Evolutionary conservation across 2,888 invertebrate genomes (phyloP).

Genomic region (Subacronicta megacephala): DNA sequence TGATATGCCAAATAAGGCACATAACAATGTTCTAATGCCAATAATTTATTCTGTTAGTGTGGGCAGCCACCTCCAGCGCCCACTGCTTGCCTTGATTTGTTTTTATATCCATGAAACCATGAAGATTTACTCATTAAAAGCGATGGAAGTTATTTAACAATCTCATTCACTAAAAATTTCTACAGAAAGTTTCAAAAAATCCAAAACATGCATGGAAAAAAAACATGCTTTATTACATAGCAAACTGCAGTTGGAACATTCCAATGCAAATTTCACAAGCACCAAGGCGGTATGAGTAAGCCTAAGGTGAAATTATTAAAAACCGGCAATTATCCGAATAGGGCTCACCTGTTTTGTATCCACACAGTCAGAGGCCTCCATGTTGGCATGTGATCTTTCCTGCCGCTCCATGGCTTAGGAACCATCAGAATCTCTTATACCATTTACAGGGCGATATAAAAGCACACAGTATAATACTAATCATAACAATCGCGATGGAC

Average conservation of each 20-base stretch:
- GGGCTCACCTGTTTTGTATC: conserved; percentile 91
- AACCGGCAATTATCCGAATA: conserved; percentile 81
- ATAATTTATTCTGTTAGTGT: conserved; percentile 87
- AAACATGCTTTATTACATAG: conserved; percentile 36
- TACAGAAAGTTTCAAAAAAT: conserved; percentile 10
- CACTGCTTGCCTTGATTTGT: conserved; percentile 84
- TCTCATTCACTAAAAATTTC: conserved; percentile 11
- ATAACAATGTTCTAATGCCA: conserved; percentile 83
- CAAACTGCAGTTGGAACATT: conserved; percentile 50
- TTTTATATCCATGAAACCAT: conserved; percentile 46
- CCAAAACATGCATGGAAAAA: conserved; percentile 39
- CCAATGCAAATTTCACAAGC: conserved; percentile 61
- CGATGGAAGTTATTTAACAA: conserved; percentile 1
- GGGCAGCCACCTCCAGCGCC: conserved; percentile 82
- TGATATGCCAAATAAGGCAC: conserved; percentile 78
- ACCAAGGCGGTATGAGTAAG: conserved; percentile 65
- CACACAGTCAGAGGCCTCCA: conserved; percentile 91
- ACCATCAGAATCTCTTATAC: conserved; percentile 87
- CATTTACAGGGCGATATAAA: conserved; percentile 77
- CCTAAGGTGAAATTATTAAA: conserved; percentile 73
- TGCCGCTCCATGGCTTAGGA: conserved; percentile 85
- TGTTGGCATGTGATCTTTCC: conserved; percentile 89
- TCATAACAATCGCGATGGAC: conserved; percentile 87
- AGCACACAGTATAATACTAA: conserved; percentile 79
- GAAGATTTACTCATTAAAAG: conserved; percentile 21